Base-by-base conservation (phyloP, 2,113 vertebrate species). In the Grantiella picta region DNA sequence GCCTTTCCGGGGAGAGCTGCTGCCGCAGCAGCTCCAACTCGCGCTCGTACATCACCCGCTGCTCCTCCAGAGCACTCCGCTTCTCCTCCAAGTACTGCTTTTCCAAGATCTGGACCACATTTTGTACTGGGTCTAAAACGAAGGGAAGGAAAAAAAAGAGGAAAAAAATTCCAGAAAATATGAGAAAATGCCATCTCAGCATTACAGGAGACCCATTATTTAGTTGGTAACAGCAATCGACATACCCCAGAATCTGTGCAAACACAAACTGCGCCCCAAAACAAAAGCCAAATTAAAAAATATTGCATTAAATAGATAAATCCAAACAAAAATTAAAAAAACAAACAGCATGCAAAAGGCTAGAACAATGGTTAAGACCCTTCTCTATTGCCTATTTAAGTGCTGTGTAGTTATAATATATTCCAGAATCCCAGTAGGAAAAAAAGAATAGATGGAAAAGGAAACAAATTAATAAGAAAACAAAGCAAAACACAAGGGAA, bases 41-140 rank as follows among this genome's bases (percentile, higher is more conserved):
- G 0, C 99, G 98, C 89, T 99, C 99, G 0, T 99, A 99, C 99
- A 99, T 99, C 90, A 99, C 93, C n/a, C 99, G 98, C 98, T 99
- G 99, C 92, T 99, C 99, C 96, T 99, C 99, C 40, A 99, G 98
- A 31, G 99, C 99, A 0, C 97, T 99, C 44, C 97, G 97, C 97
- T 99, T 99, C 96, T 99, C 99, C 92, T 99, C 99, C 93, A 99
- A 90, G 95, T 99, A 99, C 92, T 99, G 99, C 57, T 99, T 99
- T 97, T 99, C 99, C 96, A 99, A 91, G 33, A 99, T 98, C 97
- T 99, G 99, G 9, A 99, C 99, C 95, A 99, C 98, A 12, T 99
- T 99, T 95, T 99, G 99, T 89, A 99, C 99, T 15, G 99, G 99
- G 97, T 99, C 99, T 99, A 59, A 59, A n/a, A 38, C 13, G 5